These are phyloP conservation scores for Pipistrellus nathusii DNA, from an alignment of 2,797 vertebrate species.

Conservation along the genomic window DNA sequence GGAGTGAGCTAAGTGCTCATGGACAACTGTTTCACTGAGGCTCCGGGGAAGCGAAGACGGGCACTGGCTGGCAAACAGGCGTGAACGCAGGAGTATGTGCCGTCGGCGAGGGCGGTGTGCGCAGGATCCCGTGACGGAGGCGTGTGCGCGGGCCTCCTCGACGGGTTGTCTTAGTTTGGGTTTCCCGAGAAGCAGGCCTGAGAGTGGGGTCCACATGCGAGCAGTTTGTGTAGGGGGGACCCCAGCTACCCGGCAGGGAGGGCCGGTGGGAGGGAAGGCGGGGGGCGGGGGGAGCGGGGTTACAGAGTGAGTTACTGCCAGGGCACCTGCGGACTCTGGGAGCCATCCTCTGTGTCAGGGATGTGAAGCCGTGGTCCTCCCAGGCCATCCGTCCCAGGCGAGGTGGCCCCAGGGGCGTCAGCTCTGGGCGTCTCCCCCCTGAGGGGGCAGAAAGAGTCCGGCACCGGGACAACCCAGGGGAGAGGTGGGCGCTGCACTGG, in stretches of 20 bases:
- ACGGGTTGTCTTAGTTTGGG: background rate
- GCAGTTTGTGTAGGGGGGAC: background rate
- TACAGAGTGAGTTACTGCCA: rapidly evolving
- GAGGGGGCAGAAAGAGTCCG: background rate
- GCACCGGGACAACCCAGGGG: no score
- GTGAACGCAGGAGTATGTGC: background rate
- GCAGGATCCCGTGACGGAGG: no score
- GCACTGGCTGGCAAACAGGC: background rate
- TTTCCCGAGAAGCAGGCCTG: background rate
- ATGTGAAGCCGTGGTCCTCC: rapidly evolving
- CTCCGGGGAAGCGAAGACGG: background rate
- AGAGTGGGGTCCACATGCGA: rapidly evolving
- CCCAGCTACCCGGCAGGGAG: rapidly evolving
- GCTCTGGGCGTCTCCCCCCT: background rate
- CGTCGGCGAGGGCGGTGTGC: background rate
- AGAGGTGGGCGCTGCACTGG: no score
- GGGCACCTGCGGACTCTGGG: background rate
- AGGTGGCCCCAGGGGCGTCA: background rate
- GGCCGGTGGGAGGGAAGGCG: background rate
- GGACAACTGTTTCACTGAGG: background rate
- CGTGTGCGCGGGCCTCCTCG: background rate
- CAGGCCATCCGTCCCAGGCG: background rate
- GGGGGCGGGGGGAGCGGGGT: rapidly evolving
- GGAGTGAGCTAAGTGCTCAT: background rate
- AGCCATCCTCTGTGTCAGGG: background rate